These are phyloP conservation scores for Lycodopsis pacificus DNA, from an alignment of 2,797 vertebrate genomes.

Conservation along the genomic window DNA sequence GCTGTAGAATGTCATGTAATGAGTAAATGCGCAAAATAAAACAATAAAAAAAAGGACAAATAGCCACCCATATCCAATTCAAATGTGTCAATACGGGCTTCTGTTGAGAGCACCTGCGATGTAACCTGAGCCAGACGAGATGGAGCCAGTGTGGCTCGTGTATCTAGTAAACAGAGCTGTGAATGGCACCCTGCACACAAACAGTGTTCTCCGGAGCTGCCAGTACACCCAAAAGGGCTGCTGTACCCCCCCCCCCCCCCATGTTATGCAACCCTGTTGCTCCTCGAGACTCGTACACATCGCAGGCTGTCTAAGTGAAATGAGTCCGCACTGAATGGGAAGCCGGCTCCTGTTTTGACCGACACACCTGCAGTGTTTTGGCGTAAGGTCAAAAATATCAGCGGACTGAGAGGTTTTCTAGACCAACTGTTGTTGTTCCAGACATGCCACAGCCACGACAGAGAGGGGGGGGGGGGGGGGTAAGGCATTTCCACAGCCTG, in stretches of 20 bases:
- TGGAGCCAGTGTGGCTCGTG: conserved; percentile 56
- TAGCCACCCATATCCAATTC: conserved; percentile 19
- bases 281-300: conserved; percentile 28
- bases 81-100: conserved; percentile 41
- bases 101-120: conserved; percentile 39
- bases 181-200: conserved; percentile 63
- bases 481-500: conserved; percentile 66
- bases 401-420: conserved; percentile 21
- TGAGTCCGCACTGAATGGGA: conserved; percentile 1
- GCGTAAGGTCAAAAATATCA: conserved; percentile 16
- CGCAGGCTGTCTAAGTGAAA: conserved; percentile 21
- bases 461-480: background rate
- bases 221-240: conserved; percentile 28
- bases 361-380: conserved; percentile 45
- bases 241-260: conserved; percentile 18
- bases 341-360: conserved; percentile 17
- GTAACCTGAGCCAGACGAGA: conserved; percentile 67
- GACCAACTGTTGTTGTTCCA: conserved; percentile 34
- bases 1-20: conserved; percentile 9
- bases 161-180: conserved; percentile 73
- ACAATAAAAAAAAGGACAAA: conserved; percentile 40
- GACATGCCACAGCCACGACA: conserved; percentile 57
- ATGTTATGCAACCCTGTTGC: conserved; percentile 45
- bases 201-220: conserved; percentile 44
- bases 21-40: conserved; percentile 30